Conservation (phyloP, 2,113 vertebrate species). For the Cryptomyrus ogoouensis region DNA sequence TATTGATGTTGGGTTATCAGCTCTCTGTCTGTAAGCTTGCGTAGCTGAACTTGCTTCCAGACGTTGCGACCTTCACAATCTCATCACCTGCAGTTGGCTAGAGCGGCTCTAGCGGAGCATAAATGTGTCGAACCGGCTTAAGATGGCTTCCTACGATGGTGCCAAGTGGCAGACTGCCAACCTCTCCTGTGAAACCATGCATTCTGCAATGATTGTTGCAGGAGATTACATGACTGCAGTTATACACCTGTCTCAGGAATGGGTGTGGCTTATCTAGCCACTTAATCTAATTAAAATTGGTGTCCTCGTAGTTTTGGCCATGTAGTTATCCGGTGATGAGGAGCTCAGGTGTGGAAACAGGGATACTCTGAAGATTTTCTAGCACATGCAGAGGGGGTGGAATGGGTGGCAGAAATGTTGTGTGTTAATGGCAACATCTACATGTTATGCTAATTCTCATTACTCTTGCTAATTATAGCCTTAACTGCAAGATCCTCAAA, state of each 20-base stretch:
- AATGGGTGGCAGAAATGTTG: not conserved
- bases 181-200: not conserved
- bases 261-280: not conserved
- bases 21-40: not conserved
- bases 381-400: not conserved
- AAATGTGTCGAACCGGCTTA: not conserved
- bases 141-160: not conserved
- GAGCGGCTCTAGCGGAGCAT: not conserved
- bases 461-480: not conserved
- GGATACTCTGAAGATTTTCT: not conserved
- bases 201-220: not conserved
- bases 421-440: not conserved
- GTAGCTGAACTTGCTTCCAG: not conserved
- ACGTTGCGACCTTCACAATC: not conserved
- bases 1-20: not conserved
- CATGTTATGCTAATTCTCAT: not conserved
- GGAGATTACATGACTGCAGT: not conserved
- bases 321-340: not conserved
- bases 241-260: not conserved
- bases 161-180: not conserved
- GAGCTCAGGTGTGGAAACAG: not conserved
- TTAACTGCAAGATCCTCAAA: not conserved
- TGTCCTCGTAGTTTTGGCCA: not conserved
- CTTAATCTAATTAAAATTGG: not conserved
- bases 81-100: not conserved